Evolutionary conservation across 1,140 invertebrate species (phyloP).

Genomic region (Trichoplusia ni): DNA sequence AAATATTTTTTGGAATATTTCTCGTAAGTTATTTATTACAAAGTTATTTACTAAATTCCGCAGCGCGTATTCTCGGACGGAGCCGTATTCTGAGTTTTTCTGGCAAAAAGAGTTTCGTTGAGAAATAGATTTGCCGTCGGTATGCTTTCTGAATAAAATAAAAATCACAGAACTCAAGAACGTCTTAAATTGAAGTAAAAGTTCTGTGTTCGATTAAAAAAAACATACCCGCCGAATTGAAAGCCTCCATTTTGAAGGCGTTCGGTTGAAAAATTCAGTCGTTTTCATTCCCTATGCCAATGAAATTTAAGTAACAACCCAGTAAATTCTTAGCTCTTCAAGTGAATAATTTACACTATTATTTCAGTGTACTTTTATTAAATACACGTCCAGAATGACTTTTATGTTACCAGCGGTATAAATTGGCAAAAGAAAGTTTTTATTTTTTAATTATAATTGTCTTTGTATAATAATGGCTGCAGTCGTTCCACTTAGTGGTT

Average conservation of each 20-base stretch:
- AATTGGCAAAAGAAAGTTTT: not conserved
- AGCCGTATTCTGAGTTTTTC: too few species aligned
- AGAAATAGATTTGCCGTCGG: too few species aligned
- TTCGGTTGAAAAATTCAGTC: slow-evolving; percentile 3
- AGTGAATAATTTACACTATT: slow-evolving; percentile 12
- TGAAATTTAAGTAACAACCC: slow-evolving; percentile 27
- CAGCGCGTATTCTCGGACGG: slow-evolving; percentile 9
- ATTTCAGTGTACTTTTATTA: not conserved
- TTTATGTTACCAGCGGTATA: not conserved
- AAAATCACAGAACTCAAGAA: too few species aligned
- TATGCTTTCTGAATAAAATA: too few species aligned
- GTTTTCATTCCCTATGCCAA: not conserved
- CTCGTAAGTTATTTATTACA: slow-evolving; percentile 22
- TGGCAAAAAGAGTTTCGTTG: too few species aligned
- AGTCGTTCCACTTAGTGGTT: not conserved
- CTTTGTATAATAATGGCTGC: not conserved
- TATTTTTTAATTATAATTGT: slow-evolving; percentile 11
- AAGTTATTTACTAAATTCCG: slow-evolving; percentile 11
- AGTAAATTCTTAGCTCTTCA: not conserved
- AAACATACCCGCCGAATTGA: too few species aligned
- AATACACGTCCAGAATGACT: not conserved
- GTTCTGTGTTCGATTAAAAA: too few species aligned
- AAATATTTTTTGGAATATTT: slow-evolving; percentile 4
- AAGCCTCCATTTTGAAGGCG: too few species aligned
- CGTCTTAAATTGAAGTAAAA: too few species aligned